These are phyloP conservation scores for Myrmecophaga tridactyla DNA, from an alignment of 2,113 vertebrate genomes.

Conservation along the genomic window DNA sequence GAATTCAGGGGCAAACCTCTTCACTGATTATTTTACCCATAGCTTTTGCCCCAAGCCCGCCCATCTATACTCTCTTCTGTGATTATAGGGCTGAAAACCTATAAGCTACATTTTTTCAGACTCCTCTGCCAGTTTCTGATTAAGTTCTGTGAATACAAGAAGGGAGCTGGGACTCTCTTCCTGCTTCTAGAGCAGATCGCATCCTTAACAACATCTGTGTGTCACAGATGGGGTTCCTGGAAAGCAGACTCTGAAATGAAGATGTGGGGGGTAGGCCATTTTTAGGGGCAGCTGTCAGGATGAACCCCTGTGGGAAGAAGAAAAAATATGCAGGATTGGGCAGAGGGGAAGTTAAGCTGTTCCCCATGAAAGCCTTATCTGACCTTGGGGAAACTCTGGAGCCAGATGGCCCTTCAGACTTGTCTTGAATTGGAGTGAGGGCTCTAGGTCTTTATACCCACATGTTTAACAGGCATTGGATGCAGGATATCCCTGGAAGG, in stretches of 20 bases:
- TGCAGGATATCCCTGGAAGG: neutral
- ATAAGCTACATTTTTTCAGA: neutral
- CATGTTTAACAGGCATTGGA: neutral
- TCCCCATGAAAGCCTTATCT: neutral
- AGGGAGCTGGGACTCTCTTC: neutral
- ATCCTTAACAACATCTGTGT: neutral
- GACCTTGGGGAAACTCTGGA: too few species aligned
- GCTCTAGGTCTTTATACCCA: neutral
- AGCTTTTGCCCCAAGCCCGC: neutral
- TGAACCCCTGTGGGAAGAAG: neutral
- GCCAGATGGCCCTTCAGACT: too few species aligned
- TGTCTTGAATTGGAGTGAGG: neutral
- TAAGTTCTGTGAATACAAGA: neutral
- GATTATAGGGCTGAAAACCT: neutral
- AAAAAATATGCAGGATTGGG: too few species aligned
- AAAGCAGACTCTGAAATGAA: neutral
- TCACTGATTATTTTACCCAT: neutral
- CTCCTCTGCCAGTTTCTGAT: neutral
- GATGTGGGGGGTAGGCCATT: neutral
- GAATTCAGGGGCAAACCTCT: neutral
- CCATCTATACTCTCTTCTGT: neutral
- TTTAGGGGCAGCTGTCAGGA: neutral
- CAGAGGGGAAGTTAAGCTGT: neutral
- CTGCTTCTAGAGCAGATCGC: neutral
- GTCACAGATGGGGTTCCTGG: neutral